Percentiles rank a stretch among this genome's conserved stretches.
These are phyloP conservation scores for Cheilosia soror DNA, from an alignment of 2,888 invertebrate species.

Conservation along the genomic window DNA sequence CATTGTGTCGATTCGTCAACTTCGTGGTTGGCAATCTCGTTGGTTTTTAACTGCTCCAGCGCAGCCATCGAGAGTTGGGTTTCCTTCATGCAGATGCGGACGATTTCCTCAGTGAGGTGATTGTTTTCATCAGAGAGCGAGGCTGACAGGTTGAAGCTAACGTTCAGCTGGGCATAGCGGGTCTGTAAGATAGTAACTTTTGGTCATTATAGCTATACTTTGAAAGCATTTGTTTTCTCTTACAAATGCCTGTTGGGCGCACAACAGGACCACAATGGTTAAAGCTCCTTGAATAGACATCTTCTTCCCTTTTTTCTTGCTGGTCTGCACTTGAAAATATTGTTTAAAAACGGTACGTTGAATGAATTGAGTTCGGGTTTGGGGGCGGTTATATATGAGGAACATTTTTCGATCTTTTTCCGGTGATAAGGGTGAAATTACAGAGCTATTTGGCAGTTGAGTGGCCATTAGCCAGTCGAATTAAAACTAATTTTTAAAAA, in stretches of 20 bases:
- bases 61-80: constrained; percentile 80
- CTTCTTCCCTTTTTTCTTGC: neutral
- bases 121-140: constrained; percentile 51
- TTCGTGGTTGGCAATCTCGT: constrained; percentile 56
- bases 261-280: constrained; percentile 21
- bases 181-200: neutral
- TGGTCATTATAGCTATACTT: neutral
- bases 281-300: constrained; percentile 40
- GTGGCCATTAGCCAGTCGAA: constrained; percentile 29
- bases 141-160: constrained; percentile 54
- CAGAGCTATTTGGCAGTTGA: constrained; percentile 14
- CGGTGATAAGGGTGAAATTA: constrained; percentile 45
- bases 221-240: neutral
- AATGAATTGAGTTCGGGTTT: constrained; percentile 15
- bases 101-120: constrained; percentile 75
- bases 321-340: neutral
- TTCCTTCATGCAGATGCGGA: constrained; percentile 79
- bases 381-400: constrained; percentile 47
- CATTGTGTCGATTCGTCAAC: constrained; percentile 79
- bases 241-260: constrained; percentile 45
- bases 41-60: constrained; percentile 77
- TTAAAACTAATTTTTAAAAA: constrained; percentile 34
- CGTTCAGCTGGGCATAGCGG: constrained; percentile 47
- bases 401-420: constrained; percentile 17
- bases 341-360: constrained; percentile 1